Conservation (phyloP, 2,113 vertebrate genomes). For the Egretta garzetta region DNA sequence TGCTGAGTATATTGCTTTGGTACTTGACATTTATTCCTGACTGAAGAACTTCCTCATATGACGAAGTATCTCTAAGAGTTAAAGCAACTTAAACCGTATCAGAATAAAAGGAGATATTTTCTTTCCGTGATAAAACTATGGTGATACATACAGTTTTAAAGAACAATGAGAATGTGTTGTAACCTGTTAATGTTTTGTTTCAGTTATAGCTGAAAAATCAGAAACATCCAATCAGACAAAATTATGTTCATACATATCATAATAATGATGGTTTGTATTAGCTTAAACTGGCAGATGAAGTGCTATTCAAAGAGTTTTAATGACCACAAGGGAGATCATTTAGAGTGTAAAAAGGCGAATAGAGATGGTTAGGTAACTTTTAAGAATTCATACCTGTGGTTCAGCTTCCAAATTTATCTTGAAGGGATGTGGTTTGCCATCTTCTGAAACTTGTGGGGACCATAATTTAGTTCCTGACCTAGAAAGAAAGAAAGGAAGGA, state of each 20-base stretch:
- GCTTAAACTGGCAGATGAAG: neutral
- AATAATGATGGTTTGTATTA: neutral
- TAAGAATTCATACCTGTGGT: constrained; percentile 83
- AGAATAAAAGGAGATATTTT: neutral
- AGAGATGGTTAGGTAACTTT: neutral
- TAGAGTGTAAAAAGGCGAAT: neutral
- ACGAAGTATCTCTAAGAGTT: neutral
- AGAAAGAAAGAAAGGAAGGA: neutral
- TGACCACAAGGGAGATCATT: neutral
- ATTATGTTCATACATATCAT: neutral
- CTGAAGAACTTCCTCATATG: neutral
- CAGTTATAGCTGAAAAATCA: neutral
- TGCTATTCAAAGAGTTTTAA: neutral
- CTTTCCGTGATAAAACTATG: neutral
- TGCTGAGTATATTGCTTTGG: neutral
- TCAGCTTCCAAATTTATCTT: constrained; percentile 93
- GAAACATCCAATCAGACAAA: neutral
- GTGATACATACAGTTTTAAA: neutral
- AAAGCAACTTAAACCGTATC: neutral
- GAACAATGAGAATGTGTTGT: neutral
- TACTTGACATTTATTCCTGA: neutral
- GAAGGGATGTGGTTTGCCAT: constrained; percentile 85
- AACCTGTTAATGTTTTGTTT: neutral
- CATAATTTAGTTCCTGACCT: constrained; percentile 89
- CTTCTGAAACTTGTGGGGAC: constrained; percentile 88